phyloP scores from a whole-genome alignment of 2,113 vertebrate species.

The Upupa epops region DNA sequence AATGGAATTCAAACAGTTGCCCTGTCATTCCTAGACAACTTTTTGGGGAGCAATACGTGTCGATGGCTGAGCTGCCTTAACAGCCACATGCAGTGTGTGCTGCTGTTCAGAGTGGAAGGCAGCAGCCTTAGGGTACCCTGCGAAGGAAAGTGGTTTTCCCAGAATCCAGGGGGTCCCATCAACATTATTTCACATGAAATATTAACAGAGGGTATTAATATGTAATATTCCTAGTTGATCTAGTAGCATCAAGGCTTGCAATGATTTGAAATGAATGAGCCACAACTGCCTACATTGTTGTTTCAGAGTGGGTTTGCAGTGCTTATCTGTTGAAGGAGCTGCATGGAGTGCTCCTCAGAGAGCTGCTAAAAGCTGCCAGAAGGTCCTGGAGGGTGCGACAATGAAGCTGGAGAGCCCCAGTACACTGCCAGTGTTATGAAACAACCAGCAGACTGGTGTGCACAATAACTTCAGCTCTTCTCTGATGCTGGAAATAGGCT shows the following conservation, averaged over 20 bases:
- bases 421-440: constrained; percentile 16
- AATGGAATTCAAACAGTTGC: background rate
- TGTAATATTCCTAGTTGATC: constrained; percentile 9
- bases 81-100: background rate
- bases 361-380: constrained; percentile 39
- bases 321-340: background rate
- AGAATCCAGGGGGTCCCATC: background rate
- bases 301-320: background rate
- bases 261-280: background rate
- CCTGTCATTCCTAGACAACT: background rate
- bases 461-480: background rate
- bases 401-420: background rate
- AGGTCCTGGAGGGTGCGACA: constrained; percentile 13
- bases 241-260: constrained; percentile 5
- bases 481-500: constrained; percentile 20
- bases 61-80: background rate
- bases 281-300: background rate
- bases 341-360: background rate
- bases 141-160: background rate
- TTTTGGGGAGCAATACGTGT: background rate
- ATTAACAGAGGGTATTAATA: constrained; percentile 33
- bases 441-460: background rate
- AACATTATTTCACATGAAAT: constrained; percentile 46
- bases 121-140: background rate
- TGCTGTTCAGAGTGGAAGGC: background rate